Base-by-base conservation (phyloP, 1,140 invertebrate genomes). In the Lasioglossum albipes region DNA sequence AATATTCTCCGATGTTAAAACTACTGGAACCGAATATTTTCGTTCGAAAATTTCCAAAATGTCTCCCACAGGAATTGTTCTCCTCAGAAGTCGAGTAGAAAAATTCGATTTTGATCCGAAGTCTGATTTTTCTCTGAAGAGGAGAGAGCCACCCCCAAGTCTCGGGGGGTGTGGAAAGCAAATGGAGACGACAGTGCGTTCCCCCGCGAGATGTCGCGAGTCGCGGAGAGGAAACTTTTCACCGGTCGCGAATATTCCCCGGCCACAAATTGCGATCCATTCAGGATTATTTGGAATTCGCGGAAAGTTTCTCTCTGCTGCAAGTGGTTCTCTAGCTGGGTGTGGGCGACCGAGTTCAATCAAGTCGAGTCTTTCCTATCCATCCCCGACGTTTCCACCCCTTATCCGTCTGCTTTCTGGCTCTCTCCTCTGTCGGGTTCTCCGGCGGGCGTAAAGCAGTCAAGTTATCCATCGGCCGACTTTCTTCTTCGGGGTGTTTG, bases 231-330 rank as follows among this genome's bases (percentile, higher is more conserved):
- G 36, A 36, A 90, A 90, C 89, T 87, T 90, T 91, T 89, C 82
- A 81, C 65, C 87, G 71, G 84, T 82, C 52, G 89, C 85, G 89
- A 88, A 59, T 59, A 82, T 87, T 83, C 77, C 82, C 87, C 89
- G 86, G 84, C 89, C 88, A 82, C 88, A 92, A 92, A 92, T 92
- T 92, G 91, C 91, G 82, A 89, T 88, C 90, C 85, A 90, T 92
- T 92, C 90, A 90, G 79, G 83, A 92, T 91, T 89, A 91, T 91
- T 91, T 90, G 90, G 90, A 91, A 92, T 91, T 91, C 90, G 89
- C 86, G 82, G 88, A 88, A 91, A 91, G 86, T 91, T 90, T 83
- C 82, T 45, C 45, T 45, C 45, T 49, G 71, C 83, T 64, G 75
- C 73, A 69, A 89, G 85, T 87, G 79, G 72, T 88, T 89, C 87